These are phyloP conservation scores for Podarcis lilfordi DNA, from an alignment of 2,797 vertebrate species.

Conservation along the genomic window DNA sequence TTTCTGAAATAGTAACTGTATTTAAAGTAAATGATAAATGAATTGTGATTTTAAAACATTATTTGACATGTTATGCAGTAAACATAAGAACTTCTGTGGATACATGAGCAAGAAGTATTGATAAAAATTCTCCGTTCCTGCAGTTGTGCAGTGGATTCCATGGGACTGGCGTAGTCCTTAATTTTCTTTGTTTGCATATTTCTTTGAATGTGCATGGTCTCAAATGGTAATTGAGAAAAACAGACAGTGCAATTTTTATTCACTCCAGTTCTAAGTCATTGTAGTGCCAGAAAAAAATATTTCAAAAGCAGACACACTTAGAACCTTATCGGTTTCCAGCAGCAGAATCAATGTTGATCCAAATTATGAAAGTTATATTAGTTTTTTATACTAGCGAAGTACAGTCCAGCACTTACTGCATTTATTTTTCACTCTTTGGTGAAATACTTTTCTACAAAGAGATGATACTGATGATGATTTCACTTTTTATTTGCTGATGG, in stretches of 20 bases:
- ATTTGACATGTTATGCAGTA: conserved; percentile 72
- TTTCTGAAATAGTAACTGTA: conserved; percentile 74
- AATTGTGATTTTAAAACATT: conserved; percentile 76
- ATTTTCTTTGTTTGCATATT: conserved; percentile 53
- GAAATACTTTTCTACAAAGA: conserved; percentile 38
- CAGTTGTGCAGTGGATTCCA: conserved; percentile 39
- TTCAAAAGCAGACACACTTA: conserved; percentile 63
- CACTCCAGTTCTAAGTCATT: conserved; percentile 39
- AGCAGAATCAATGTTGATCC: conserved; percentile 57
- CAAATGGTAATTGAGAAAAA: conserved; percentile 55
- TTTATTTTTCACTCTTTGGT: conserved; percentile 33
- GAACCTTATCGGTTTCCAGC: conserved; percentile 61
- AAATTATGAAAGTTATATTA: conserved; percentile 64
- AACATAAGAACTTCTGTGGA: conserved; percentile 60
- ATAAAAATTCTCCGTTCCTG: conserved; percentile 67
- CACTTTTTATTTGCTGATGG: conserved; percentile 40
- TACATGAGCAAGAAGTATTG: conserved; percentile 69
- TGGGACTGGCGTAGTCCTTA: conserved; percentile 53
- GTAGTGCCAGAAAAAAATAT: conserved; percentile 41
- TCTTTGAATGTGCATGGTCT: conserved; percentile 64
- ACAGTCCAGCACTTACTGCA: conserved; percentile 27
- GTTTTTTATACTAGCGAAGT: conserved; percentile 57
- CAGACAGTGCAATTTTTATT: conserved; percentile 62
- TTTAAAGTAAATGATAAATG: conserved; percentile 77
- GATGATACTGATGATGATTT: background rate